phyloP scores from a whole-genome alignment of 2,797 vertebrate species.

The Vireo griseus region DNA sequence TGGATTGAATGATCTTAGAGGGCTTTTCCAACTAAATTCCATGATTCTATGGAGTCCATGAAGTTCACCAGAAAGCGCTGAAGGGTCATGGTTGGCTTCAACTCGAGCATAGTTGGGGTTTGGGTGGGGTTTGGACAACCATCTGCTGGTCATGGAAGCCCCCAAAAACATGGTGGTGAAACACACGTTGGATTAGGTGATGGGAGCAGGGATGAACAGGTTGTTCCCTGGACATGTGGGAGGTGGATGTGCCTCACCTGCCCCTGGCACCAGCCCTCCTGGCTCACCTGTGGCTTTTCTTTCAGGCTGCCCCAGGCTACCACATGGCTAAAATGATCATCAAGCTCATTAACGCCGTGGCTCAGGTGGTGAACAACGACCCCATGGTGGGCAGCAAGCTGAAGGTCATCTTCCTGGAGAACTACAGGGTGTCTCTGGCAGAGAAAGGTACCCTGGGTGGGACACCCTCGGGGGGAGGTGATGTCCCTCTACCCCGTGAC shows the following conservation, averaged over 20 bases:
- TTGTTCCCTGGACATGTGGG: fast-evolving
- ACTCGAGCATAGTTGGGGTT: not conserved
- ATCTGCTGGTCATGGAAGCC: not conserved
- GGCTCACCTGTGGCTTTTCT: not conserved
- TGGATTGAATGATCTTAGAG: fast-evolving
- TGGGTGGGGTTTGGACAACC: not conserved
- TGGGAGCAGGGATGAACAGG: not conserved
- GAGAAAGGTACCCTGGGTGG: constrained; percentile 83
- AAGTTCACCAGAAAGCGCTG: not conserved
- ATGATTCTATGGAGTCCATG: not conserved
- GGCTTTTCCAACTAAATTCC: not conserved
- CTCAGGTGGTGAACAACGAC: constrained; percentile 89
- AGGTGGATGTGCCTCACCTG: not conserved
- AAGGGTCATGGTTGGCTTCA: not conserved
- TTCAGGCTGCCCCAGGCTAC: constrained; percentile 93
- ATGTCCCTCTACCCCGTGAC: fast-evolving
- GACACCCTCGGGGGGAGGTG: fast-evolving
- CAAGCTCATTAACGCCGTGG: constrained; percentile 90
- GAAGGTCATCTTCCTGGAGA: constrained; percentile 94
- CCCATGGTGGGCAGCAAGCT: constrained; percentile 85
- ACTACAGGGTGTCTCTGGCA: constrained; percentile 95
- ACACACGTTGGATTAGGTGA: fast-evolving
- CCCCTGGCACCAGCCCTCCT: not conserved
- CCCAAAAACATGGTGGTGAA: not conserved
- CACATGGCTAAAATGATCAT: constrained; percentile 98